These are phyloP conservation scores for Thermophis baileyi DNA, from an alignment of 2,113 vertebrate species.

Conservation along the genomic window DNA sequence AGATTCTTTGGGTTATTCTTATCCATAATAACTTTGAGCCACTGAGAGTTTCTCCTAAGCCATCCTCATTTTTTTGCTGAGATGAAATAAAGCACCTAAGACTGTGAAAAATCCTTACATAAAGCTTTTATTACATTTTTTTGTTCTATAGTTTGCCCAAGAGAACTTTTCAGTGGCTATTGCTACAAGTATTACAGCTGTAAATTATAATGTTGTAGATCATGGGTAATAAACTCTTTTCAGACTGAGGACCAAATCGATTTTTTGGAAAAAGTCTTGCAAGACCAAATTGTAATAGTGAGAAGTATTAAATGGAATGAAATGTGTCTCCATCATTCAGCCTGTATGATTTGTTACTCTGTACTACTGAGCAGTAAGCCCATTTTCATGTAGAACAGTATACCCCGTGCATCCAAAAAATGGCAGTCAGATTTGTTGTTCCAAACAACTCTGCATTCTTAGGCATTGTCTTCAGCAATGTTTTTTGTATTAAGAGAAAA, in stretches of 20 bases:
- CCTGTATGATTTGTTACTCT: neutral
- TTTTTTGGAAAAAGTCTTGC: neutral
- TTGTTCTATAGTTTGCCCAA: neutral
- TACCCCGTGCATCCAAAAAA: neutral
- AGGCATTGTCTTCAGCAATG: neutral
- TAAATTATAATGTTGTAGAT: neutral
- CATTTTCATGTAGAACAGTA: neutral
- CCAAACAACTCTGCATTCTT: neutral
- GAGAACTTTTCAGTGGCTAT: neutral
- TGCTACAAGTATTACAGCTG: neutral
- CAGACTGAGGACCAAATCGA: neutral
- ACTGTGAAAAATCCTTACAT: constrained; percentile 11
- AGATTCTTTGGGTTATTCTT: neutral
- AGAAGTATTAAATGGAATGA: neutral
- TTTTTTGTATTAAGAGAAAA: neutral
- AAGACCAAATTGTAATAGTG: neutral
- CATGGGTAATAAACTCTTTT: neutral
- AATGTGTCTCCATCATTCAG: neutral
- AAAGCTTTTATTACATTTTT: neutral
- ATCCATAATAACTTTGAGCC: neutral
- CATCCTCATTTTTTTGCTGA: neutral
- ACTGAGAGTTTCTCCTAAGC: neutral
- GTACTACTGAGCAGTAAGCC: neutral
- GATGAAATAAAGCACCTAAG: neutral
- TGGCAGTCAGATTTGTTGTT: neutral